Conservation (phyloP, 2,888 invertebrate genomes). For the Drosophila nigricruria region DNA sequence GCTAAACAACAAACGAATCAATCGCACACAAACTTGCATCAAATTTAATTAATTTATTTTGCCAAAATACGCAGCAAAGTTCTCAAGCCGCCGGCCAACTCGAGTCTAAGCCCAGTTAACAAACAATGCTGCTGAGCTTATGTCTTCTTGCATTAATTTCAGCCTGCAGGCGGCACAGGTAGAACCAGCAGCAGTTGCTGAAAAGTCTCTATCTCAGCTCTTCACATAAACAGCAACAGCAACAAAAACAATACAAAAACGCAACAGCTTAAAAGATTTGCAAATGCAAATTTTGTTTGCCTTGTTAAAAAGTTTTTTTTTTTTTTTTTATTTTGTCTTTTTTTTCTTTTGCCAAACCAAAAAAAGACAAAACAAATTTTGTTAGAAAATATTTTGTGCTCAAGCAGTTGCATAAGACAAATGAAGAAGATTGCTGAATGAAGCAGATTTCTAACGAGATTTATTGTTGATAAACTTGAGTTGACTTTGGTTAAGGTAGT, state of each 20-base stretch:
- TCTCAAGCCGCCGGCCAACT: slow-evolving; percentile 15
- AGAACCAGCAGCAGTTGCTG: background rate
- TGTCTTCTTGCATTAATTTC: slow-evolving; percentile 40
- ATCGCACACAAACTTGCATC: slow-evolving; percentile 52
- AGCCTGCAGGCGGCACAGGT: slow-evolving; percentile 12
- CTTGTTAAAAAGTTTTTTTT: slow-evolving; percentile 3
- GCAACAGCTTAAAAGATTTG: slow-evolving; percentile 11
- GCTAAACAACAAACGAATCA: slow-evolving; percentile 59
- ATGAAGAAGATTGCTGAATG: background rate
- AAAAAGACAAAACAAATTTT: no score
- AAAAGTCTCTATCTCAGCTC: background rate
- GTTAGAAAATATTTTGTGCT: slow-evolving; percentile 7
- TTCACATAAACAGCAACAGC: background rate
- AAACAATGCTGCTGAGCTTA: slow-evolving; percentile 17
- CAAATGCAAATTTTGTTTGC: slow-evolving; percentile 23
- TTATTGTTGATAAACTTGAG: background rate
- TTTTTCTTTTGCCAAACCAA: background rate
- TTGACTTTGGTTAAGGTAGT: background rate
- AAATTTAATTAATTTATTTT: slow-evolving; percentile 73
- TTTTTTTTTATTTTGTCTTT: accelerated
- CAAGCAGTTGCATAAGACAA: slow-evolving; percentile 4
- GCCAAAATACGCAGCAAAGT: slow-evolving; percentile 23
- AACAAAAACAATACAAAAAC: slow-evolving; percentile 15
- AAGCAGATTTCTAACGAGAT: background rate
- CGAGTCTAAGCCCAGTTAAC: slow-evolving; percentile 25